Evolutionary conservation across 2,113 vertebrate genomes (phyloP).

Genomic region (Oncorhynchus tshawytscha): DNA sequence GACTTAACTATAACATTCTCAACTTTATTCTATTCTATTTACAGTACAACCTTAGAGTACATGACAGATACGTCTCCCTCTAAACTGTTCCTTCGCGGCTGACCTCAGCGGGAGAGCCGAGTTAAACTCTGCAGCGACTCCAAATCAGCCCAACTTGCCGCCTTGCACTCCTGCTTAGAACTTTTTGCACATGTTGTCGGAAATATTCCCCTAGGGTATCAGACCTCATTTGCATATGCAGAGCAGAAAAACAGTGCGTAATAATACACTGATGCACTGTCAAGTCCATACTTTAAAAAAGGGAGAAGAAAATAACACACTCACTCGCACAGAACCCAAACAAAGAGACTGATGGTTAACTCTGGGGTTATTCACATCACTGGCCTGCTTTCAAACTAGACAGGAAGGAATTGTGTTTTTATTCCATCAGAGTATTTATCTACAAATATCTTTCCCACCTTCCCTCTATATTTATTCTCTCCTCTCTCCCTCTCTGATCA

Average conservation of each 20-base stretch:
- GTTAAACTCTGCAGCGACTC: neutral
- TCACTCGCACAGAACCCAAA: neutral
- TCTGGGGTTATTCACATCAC: neutral
- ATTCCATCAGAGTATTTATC: neutral
- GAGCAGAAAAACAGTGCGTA: neutral
- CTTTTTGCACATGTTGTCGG: neutral
- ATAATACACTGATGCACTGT: neutral
- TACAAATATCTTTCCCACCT: neutral
- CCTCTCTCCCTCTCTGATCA: neutral
- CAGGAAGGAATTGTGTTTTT: neutral
- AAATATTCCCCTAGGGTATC: neutral
- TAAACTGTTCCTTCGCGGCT: too few relatives aligned
- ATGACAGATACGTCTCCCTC: too few relatives aligned
- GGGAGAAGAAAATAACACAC: neutral
- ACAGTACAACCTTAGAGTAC: too few relatives aligned
- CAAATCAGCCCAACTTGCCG: neutral
- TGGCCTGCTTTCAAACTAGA: slow-evolving; percentile 5
- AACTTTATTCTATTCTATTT: too few relatives aligned
- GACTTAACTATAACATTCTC: too few relatives aligned
- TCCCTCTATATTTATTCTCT: neutral
- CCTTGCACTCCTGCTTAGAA: neutral
- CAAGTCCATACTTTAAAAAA: neutral
- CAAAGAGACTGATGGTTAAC: neutral
- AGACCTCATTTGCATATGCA: neutral
- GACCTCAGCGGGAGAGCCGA: too few relatives aligned